These are phyloP conservation scores for Anguilla anguilla DNA, from an alignment of 2,797 vertebrate genomes.

Conservation along the genomic window DNA sequence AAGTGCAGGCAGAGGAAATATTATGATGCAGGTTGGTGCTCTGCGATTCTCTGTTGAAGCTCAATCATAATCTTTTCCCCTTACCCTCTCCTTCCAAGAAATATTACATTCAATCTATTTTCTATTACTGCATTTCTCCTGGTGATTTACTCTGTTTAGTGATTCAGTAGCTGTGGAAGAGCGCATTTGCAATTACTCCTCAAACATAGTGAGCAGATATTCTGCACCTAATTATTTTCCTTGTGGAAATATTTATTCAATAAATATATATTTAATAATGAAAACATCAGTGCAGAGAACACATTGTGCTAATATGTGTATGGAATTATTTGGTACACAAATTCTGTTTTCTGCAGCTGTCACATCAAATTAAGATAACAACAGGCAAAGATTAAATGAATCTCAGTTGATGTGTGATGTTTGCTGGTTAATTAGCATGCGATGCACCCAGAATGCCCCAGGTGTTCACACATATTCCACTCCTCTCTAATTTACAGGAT, in stretches of 20 bases:
- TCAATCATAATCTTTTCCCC: neutral
- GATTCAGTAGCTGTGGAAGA: neutral
- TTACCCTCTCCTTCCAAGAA: neutral
- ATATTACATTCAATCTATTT: slow-evolving; percentile 3
- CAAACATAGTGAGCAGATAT: neutral
- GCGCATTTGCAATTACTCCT: neutral
- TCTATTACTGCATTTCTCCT: neutral
- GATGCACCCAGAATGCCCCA: neutral
- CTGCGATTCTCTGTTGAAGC: neutral
- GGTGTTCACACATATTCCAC: neutral
- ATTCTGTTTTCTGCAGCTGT: neutral
- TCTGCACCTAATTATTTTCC: neutral
- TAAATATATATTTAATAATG: neutral
- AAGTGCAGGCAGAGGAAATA: neutral
- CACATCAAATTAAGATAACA: neutral
- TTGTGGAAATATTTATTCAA: neutral
- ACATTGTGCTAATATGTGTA: neutral
- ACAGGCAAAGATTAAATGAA: neutral
- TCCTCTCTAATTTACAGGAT: neutral
- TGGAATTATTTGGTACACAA: neutral
- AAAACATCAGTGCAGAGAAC: neutral
- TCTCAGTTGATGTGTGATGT: neutral
- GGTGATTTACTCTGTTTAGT: neutral
- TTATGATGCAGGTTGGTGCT: neutral
- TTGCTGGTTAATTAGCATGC: neutral